Evolutionary conservation across 2,797 vertebrate genomes (phyloP), one percentile per base, ranked within the genome.

Genomic region (Melopsittacus undulatus): DNA sequence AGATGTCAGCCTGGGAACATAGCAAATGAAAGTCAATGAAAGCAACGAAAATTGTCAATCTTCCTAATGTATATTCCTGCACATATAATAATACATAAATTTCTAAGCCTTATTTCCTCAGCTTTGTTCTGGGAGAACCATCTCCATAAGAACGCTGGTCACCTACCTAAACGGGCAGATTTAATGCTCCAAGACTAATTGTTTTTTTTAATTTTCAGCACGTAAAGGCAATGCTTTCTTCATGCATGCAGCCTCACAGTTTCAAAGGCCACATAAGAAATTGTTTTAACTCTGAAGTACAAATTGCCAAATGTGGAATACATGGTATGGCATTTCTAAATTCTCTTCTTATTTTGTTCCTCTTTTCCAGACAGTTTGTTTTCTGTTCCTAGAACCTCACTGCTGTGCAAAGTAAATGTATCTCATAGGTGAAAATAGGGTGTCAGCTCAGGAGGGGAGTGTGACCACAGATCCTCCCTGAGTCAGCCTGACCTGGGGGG

Each of bases 201-300:
- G 40, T 52, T 9, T 91, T 40, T 93, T 89, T 91, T 76, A 75
- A n/a, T 84, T 94, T 92, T 56, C 59, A 76, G 88, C 73, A 85
- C 34, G 76, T 79, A 92, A 93, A 74, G 52, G 27, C 93, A 94
- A 93, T 11, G 42, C 45, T 43, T 85, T 91, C 49, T 84, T 90
- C 85, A 66, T 16, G 61, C 51, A 62, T 48, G n/a, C 63, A 82
- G 61, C 32, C 75, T 90, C 85, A 78, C 3, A 17, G 18, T 67
- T 90, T 59, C 88, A 95, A 93, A 85, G 74, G 73, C 8, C 51
- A 74, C 9, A 42, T 10, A n/a, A 11, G 45, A 70, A 89, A 73
- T 84, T 42, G 27, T 83, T 95, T 92, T 78, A 85, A 67, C 40
- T 89, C 66, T 21, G 2, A 82, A 95, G 56, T 21, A 72, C 23